Evolutionary conservation across 2,113 vertebrate species (phyloP).

Genomic region (Tympanuchus pallidicinctus): DNA sequence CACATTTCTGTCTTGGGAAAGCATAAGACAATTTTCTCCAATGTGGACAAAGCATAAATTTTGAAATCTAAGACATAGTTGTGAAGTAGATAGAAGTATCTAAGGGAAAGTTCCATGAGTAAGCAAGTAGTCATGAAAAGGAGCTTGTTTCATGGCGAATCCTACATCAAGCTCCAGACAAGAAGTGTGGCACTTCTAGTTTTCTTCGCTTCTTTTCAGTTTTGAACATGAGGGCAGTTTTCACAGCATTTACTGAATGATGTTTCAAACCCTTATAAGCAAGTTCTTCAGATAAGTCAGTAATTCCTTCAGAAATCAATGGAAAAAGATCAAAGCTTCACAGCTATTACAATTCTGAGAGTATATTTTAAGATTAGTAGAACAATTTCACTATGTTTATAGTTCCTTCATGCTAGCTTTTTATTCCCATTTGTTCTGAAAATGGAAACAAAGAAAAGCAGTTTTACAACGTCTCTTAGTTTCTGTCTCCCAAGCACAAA

Average conservation of each 20-base stretch:
- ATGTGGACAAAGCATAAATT: neutral
- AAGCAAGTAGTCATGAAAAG: neutral
- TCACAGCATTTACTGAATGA: conserved; percentile 27
- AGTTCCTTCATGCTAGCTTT: conserved; percentile 17
- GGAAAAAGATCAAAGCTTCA: conserved; percentile 47
- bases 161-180: neutral
- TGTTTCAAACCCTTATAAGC: neutral
- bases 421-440: conserved; percentile 58
- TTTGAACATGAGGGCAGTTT: conserved; percentile 29
- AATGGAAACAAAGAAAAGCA: conserved; percentile 50
- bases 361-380: conserved; percentile 45
- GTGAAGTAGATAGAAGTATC: neutral
- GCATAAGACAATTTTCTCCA: neutral
- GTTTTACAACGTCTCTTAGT: neutral
- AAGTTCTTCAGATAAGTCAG: conserved; percentile 13
- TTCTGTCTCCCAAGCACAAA: conserved; percentile 19
- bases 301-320: conserved; percentile 60
- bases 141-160: neutral
- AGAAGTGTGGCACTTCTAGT: neutral
- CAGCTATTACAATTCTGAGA: conserved; percentile 49
- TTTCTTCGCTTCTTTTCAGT: conserved; percentile 9
- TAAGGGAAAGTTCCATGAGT: neutral
- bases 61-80: neutral
- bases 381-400: conserved; percentile 41
- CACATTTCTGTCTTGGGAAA: neutral